A percentile compares a stretch with the other conserved stretches of the same genome.
Conservation (phyloP, 1,140 invertebrate species). For the Aphaenogaster rudis region DNA sequence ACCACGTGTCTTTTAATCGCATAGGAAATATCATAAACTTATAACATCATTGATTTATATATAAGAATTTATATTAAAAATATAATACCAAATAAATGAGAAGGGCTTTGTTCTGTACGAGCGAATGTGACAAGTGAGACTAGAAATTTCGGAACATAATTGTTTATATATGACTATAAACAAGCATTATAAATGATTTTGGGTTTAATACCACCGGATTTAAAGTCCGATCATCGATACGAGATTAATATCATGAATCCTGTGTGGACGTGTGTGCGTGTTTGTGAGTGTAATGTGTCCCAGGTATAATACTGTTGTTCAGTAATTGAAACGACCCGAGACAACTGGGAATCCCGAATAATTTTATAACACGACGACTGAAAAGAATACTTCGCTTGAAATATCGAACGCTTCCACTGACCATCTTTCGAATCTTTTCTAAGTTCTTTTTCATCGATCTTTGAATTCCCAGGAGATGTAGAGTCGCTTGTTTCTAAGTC, state of each 20-base stretch:
- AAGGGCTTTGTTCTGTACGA: constrained; percentile 12
- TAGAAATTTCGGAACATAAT: constrained; percentile 37
- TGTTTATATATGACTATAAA: constrained; percentile 39
- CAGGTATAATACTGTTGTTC: constrained; percentile 32
- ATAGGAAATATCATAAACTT: constrained; percentile 4
- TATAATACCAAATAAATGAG: constrained; percentile 36
- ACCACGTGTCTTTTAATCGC: constrained; percentile 3
- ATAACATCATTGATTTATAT: constrained; percentile 10
- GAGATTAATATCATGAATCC: constrained; percentile 45
- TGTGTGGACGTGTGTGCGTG: background rate
- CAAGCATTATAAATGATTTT: constrained; percentile 9
- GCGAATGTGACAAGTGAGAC: constrained; percentile 27
- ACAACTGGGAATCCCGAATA: background rate
- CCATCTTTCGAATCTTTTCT: background rate
- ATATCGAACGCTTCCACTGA: background rate
- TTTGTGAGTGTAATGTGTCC: background rate
- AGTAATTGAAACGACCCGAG: constrained; percentile 13
- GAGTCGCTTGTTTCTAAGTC: background rate
- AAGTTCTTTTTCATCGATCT: background rate
- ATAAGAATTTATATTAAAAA: constrained; percentile 45
- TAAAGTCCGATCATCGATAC: constrained; percentile 16
- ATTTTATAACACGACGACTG: background rate
- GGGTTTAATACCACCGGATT: constrained; percentile 23
- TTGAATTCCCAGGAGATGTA: background rate
- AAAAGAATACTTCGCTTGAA: constrained; percentile 4